These are phyloP conservation scores for Drosophila eugracilis DNA, from an alignment of 1,140 invertebrate genomes.

Conservation along the genomic window DNA sequence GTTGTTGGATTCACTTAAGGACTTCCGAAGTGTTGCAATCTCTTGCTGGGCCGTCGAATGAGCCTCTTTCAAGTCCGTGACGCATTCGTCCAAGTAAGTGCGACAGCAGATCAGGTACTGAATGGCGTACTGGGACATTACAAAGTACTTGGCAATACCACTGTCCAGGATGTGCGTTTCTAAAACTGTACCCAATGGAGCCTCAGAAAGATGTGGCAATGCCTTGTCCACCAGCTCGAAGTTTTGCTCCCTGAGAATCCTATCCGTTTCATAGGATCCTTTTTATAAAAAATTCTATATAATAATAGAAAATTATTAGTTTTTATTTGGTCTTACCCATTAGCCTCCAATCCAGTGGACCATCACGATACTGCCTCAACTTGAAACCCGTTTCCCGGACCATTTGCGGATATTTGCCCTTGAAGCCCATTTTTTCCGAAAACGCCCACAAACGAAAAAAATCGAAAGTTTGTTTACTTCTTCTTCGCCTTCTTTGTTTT, in stretches of 20 bases:
- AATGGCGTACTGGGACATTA: constrained; percentile 78
- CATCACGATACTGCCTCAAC: constrained; percentile 69
- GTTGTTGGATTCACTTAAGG: constrained; percentile 61
- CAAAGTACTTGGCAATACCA: constrained; percentile 80
- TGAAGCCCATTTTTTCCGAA: constrained; percentile 54
- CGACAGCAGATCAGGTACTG: constrained; percentile 82
- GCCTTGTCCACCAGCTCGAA: constrained; percentile 74
- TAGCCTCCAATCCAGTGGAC: constrained; percentile 75
- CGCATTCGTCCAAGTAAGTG: constrained; percentile 75
- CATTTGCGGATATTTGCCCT: constrained; percentile 72
- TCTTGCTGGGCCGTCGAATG: constrained; percentile 63
- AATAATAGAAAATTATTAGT: neutral
- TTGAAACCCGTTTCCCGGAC: constrained; percentile 77
- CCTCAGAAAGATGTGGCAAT: constrained; percentile 71
- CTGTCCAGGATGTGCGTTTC: constrained; percentile 78
- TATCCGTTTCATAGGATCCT: constrained; percentile 78
- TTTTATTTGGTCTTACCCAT: constrained; percentile 56
- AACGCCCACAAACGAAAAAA: constrained; percentile 18
- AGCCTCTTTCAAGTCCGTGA: constrained; percentile 58
- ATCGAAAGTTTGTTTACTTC: constrained; percentile 57
- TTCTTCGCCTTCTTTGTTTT: constrained; percentile 42
- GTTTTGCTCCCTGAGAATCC: constrained; percentile 73
- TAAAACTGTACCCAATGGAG: constrained; percentile 67
- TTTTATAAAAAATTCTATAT: neutral
- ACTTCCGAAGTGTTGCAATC: constrained; percentile 58